Evolutionary conservation across 2,797 vertebrate species (phyloP), one percentile per base, ranked within the genome.

Genomic region (Saguinus oedipus): DNA sequence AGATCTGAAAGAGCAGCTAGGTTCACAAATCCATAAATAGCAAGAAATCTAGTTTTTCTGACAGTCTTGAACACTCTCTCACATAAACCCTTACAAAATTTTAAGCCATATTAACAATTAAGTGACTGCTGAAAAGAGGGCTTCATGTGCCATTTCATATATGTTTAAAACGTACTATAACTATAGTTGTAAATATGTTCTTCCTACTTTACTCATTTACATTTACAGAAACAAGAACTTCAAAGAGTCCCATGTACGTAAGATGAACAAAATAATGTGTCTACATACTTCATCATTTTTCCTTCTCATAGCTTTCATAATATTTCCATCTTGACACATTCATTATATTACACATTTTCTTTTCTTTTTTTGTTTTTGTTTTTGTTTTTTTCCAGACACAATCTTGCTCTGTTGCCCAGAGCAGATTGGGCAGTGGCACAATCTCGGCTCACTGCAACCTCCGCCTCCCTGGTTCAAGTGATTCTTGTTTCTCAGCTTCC

Each of bases 1-100:
- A 50, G 93, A 97, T 95, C 17, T 93, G 44, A 44, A n/a, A 97
- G 91, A 93, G 88, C 30, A 98, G 96, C 78, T 44, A 68, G 81
- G 68, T 33, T 90, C 57, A 19, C 4, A 85, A 95, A 22, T 53
- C 50, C 27, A 48, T 55, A 95, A 89, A 82, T 4, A 90, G 44
- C 55, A 95, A 90, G 48, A 79, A 75, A 15, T 79, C 39, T 17
- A 64, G 46, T 61, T 13, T n/a, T 33, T 39, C 57, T 61, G 7
- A 89, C 4, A 92, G 36, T 55, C 14, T 42, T 78, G 14, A 93
- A 70, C 11, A 6, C 81, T 85, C 42, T 75, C 74, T 86, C 64
- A 48, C 27, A 5, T 39, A 95, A 86, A 91, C 4, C 2, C 4
- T 90, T 61, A 3, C 83, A 95, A 89, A 95, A 81, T 61, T 82